Conservation (phyloP, 2,113 vertebrate species). For the Ophiodon elongatus region DNA sequence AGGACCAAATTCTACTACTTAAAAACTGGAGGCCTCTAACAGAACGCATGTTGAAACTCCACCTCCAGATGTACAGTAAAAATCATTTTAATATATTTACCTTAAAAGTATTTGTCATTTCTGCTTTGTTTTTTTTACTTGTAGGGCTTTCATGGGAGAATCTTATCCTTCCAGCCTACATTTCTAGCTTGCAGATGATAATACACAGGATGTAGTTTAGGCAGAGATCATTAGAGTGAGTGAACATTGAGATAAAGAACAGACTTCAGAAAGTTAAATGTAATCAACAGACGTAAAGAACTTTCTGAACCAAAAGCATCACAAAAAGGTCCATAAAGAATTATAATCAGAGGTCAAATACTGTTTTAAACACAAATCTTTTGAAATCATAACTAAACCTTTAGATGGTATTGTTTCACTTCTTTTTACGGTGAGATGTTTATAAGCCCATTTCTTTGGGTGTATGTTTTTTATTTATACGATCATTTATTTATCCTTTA, state of each 20-base stretch:
- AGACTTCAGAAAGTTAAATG: neutral
- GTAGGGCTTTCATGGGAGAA: neutral
- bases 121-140: neutral
- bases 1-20: neutral
- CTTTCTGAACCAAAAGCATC: neutral
- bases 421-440: too few relatives aligned
- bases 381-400: too few relatives aligned
- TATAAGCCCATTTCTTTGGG: too few relatives aligned
- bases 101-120: neutral
- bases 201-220: neutral
- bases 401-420: too few relatives aligned
- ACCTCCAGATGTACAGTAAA: neutral
- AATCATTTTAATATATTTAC: neutral
- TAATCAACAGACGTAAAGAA: neutral
- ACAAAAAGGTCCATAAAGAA: neutral
- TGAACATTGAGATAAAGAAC: neutral
- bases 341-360: too few relatives aligned
- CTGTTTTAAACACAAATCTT: too few relatives aligned
- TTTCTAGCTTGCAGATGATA: neutral
- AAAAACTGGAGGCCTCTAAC: neutral
- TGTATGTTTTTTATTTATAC: too few relatives aligned
- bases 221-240: neutral
- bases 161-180: neutral
- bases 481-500: too few relatives aligned
- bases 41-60: conserved; percentile 10